Conservation (phyloP, 1,140 invertebrate genomes). For the Sycophaga agraensis region DNA sequence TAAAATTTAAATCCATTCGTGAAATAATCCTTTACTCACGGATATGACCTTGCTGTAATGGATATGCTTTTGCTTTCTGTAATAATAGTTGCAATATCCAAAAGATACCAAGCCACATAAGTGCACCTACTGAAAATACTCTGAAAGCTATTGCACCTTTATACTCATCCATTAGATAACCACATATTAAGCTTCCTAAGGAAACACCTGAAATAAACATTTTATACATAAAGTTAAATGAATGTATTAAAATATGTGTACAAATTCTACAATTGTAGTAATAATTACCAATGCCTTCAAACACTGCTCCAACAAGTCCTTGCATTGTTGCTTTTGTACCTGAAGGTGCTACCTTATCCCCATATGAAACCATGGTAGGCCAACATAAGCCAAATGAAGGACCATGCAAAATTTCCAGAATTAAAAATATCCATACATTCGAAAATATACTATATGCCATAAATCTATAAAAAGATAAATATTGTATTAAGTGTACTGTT, state of each 20-base stretch:
- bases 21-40: constrained; percentile 54
- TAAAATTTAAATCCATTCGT: constrained; percentile 9
- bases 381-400: constrained; percentile 88
- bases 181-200: constrained; percentile 73
- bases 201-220: constrained; percentile 63
- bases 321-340: constrained; percentile 84
- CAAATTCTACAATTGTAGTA: constrained; percentile 9
- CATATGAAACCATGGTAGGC: constrained; percentile 86
- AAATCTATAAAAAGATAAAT: constrained; percentile 70
- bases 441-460: constrained; percentile 78
- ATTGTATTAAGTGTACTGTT: neutral
- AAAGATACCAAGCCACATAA: constrained; percentile 67
- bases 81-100: constrained; percentile 60
- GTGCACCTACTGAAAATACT: constrained; percentile 69
- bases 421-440: constrained; percentile 80
- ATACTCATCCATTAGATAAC: constrained; percentile 63
- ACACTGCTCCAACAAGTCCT: constrained; percentile 80
- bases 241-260: neutral
- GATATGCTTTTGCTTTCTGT: constrained; percentile 46
- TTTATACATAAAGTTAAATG: neutral
- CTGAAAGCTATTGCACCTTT: constrained; percentile 69
- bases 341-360: constrained; percentile 79
- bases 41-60: constrained; percentile 48
- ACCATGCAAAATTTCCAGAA: constrained; percentile 84
- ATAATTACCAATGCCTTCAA: constrained; percentile 75